Conservation (phyloP, 2,797 vertebrate species). For the Jordanella pulchra region DNA sequence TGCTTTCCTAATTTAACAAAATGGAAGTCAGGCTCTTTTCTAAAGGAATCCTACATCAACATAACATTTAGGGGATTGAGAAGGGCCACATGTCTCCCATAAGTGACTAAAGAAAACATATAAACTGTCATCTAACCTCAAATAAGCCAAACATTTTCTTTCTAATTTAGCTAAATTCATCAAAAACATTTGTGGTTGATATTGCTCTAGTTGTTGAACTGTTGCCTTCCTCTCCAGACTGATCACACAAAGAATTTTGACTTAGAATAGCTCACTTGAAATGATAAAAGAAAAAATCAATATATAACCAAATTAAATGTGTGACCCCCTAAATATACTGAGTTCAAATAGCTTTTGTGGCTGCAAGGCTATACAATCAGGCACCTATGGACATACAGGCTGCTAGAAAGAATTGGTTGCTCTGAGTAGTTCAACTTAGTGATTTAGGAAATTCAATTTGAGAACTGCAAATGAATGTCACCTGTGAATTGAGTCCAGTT, state of each 20-base stretch:
- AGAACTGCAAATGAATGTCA: not conserved
- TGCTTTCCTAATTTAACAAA: slow-evolving; percentile 39
- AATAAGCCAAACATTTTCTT: not conserved
- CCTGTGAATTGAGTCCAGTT: not conserved
- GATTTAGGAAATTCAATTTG: not conserved
- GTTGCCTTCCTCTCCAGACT: not conserved
- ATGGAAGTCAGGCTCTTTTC: slow-evolving; percentile 11
- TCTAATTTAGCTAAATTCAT: not conserved
- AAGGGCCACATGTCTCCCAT: not conserved
- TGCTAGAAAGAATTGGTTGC: not conserved
- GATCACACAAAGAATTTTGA: not conserved
- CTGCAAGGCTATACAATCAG: not conserved
- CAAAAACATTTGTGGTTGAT: not conserved
- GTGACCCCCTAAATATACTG: not conserved
- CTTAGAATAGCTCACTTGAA: not conserved
- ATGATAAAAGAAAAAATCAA: not conserved
- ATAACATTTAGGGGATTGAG: not conserved
- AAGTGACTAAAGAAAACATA: not conserved
- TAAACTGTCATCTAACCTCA: not conserved
- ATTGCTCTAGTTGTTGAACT: not conserved
- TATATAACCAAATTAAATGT: not conserved
- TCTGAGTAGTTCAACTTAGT: not conserved
- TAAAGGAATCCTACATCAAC: not conserved
- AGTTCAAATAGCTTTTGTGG: not conserved
- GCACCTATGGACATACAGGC: not conserved